Base-by-base conservation (phyloP, 1,140 invertebrate species). In the Nilaparvata lugens region DNA sequence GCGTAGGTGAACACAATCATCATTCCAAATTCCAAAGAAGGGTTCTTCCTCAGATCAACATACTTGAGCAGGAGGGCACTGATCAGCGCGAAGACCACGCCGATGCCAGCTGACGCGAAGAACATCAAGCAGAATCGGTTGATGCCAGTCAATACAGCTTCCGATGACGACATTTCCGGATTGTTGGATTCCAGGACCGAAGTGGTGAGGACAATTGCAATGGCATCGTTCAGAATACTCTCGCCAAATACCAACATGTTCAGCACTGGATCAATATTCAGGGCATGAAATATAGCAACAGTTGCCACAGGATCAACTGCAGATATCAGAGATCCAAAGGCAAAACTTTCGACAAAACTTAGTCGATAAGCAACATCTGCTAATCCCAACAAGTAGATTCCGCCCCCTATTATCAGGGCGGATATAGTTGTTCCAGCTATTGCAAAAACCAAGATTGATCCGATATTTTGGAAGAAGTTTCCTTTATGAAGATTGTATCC, bases 231-330 rank as follows among this genome's bases (percentile, higher is more conserved):
- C 0, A 98, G 75, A 67, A 98, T 96, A 70, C 93, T 95, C 74
- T 98, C 97, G 25, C 95, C 95, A 81, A 98, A 97, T 0, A 98
- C 95, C 75, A 98, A 88, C 94, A 98, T 98, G 76, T 98, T 97
- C 0, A 98, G 77, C 4, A 98, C 87, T 16, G 93, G 94, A 76
- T 96, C 93, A 0, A 97, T 88, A 75, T 98, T 89, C 2, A 98
- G 75, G 9, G 95, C 94, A 77, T 98, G 93, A 72, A 99, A 99
- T 66, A 99, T 99, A 2, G 97, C 96, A 42, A 99, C 85, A 0
- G 94, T 97, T 13, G 96, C 95, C 6, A 99, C 96, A 4, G 96
- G 96, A 79, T 98, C 96, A 14, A 99, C 95, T 54, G 96, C 96
- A n/a, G 94, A 97, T 71, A 98, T 98, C 28, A 98, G 73, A 2